Evolutionary conservation across 2,888 invertebrate genomes (phyloP).

Genomic region (Drosophila macrospina): DNA sequence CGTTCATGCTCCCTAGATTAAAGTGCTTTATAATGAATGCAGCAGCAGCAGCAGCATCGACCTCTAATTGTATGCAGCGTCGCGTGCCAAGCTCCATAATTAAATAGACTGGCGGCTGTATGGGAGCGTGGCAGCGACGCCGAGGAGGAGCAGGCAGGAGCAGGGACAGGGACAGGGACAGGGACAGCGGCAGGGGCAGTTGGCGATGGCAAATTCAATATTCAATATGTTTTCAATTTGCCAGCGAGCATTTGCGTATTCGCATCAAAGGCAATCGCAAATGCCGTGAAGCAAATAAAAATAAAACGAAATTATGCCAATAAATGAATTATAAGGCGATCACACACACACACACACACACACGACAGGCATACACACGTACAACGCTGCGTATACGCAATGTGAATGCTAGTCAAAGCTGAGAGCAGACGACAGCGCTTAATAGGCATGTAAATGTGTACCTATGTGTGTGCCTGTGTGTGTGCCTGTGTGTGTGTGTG

Average conservation of each 20-base stretch:
- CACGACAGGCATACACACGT: slow-evolving; percentile 20
- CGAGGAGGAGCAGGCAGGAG: not conserved
- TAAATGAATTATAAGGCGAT: slow-evolving; percentile 80
- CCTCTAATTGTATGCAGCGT: slow-evolving; percentile 62
- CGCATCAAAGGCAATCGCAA: slow-evolving; percentile 64
- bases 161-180: too few species aligned
- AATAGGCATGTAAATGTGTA: slow-evolving; percentile 68
- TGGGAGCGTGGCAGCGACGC: not conserved
- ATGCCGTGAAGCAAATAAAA: slow-evolving; percentile 72
- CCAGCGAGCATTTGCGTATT: slow-evolving; percentile 29
- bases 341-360: slow-evolving; percentile 2
- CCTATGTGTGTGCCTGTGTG: slow-evolving; percentile 8
- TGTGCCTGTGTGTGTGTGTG: slow-evolving; percentile 33
- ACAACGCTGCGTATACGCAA: slow-evolving; percentile 61
- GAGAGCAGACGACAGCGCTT: slow-evolving; percentile 46
- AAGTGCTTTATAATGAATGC: slow-evolving; percentile 76
- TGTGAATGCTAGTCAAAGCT: slow-evolving; percentile 57
- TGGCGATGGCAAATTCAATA: slow-evolving; percentile 54
- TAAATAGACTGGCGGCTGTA: slow-evolving; percentile 38
- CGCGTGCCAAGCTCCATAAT: slow-evolving; percentile 61
- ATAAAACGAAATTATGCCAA: slow-evolving; percentile 80
- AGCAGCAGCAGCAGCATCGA: slow-evolving; percentile 47
- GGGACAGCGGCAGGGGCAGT: not conserved
- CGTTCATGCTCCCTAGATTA: slow-evolving; percentile 52
- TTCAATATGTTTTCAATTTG: slow-evolving; percentile 79